Percentiles rank a stretch among this genome's conserved stretches.
phyloP scores from a whole-genome alignment of 1,140 invertebrate genomes.

The Luehdorfia chinensis region DNA sequence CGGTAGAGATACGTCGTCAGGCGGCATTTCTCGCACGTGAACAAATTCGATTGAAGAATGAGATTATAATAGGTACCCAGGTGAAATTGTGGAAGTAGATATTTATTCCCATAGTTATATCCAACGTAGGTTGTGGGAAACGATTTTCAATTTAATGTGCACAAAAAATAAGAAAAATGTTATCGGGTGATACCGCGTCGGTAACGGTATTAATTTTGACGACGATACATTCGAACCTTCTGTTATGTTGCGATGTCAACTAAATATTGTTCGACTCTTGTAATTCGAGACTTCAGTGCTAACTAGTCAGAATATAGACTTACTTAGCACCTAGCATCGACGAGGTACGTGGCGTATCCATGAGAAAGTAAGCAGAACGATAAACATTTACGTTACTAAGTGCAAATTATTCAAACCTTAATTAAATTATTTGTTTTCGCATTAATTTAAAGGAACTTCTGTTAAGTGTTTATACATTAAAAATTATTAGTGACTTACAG shows the following conservation, averaged over 20 bases:
- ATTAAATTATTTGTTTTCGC: no score
- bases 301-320: conserved; percentile 33
- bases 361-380: conserved; percentile 34
- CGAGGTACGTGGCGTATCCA: conserved; percentile 21
- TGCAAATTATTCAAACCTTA: no score
- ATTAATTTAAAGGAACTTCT: no score
- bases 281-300: conserved; percentile 27
- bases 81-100: conserved; percentile 39
- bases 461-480: no score
- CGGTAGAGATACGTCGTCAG: conserved; percentile 35
- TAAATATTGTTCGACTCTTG: background rate
- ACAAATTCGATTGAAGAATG: conserved; percentile 62
- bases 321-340: conserved; percentile 25
- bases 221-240: no score
- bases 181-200: background rate
- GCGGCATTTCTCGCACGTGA: conserved; percentile 58
- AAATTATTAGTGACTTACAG: no score
- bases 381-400: conserved; percentile 8
- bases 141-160: conserved; percentile 18
- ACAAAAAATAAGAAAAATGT: conserved; percentile 1
- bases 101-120: conserved; percentile 28
- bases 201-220: no score
- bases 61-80: conserved; percentile 51
- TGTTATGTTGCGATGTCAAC: no score
- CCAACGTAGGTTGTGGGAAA: conserved; percentile 30